Evolutionary conservation across 2,797 vertebrate genomes (phyloP), one percentile per base, ranked within the genome.

Genomic region (Pristis pectinata): DNA sequence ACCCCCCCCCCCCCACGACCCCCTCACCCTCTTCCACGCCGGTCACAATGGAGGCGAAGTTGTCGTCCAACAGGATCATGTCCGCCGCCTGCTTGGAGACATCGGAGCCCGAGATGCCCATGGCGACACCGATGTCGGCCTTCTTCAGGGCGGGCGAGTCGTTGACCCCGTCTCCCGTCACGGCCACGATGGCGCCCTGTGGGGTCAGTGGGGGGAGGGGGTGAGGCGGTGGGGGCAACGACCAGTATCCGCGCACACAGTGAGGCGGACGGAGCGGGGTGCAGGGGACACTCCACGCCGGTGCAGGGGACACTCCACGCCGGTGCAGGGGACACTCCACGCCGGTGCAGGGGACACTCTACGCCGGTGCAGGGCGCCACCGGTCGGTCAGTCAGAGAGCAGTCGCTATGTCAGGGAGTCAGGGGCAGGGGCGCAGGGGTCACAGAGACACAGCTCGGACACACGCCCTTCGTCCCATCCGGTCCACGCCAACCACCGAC

Each of bases 81-180:
- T 99, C 98, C 0, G 98, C 98, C 0, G 98, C 98, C 96, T 99
- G 98, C 95, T 99, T 99, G 96, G 98, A 99, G 95, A 99, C 98
- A 24, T 99, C 98, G 0, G 98, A 99, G 95, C 98, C 98, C 0
- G 98, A 97, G 44, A 99, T 99, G 94, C 98, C 98, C 98, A 99
- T 99, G 96, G 98, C 98, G 95, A 99, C 98, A 9, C 98, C 98
- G 0, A 99, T 99, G 96, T 99, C 98, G 0, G 98, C 98, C 96
- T 98, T 99, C 95, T 99, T 99, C 96, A 99, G 97, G 0, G 98
- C 98, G 0, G 98, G 98, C 13, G 98, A 99, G 97, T 99, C 98
- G 0, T 99, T 99, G 94, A 99, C 98, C 41, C 98, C 98, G 9
- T 99, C 98, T 2, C 98, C 98, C 15, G 98, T 99, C 96, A 99